These are phyloP conservation scores for Pelobates fuscus DNA, from an alignment of 2,113 vertebrate genomes.

Conservation along the genomic window DNA sequence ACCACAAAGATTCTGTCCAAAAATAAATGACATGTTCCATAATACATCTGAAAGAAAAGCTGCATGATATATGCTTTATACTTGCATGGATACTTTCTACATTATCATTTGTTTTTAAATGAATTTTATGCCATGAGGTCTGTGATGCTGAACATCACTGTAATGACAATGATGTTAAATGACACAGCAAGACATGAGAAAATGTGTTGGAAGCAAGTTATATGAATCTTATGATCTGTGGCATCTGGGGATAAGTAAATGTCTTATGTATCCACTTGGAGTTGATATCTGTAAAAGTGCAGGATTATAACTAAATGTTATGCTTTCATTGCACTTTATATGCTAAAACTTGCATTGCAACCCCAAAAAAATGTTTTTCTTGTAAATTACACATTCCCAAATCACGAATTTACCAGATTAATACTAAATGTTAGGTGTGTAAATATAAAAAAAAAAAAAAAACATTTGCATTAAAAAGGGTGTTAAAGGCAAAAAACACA, in stretches of 20 bases:
- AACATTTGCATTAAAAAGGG: too few species aligned
- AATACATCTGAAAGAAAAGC: background rate
- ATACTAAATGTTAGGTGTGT: too few species aligned
- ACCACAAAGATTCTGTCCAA: background rate
- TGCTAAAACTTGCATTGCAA: too few species aligned
- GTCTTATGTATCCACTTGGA: slow-evolving; percentile 12
- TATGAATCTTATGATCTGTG: slow-evolving; percentile 23
- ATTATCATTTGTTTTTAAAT: slow-evolving; percentile 35
- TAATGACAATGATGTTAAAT: slow-evolving; percentile 33
- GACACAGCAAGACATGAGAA: slow-evolving; percentile 27
- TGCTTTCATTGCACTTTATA: background rate
- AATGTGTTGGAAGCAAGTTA: slow-evolving; percentile 18
- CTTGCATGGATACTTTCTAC: slow-evolving; percentile 4
- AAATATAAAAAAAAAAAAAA: too few species aligned
- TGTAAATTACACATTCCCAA: too few species aligned
- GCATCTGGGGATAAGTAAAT: slow-evolving; percentile 14
- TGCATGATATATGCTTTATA: slow-evolving; percentile 5
- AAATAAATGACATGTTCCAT: slow-evolving; percentile 2
- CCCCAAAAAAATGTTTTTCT: too few species aligned
- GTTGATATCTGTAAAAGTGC: background rate
- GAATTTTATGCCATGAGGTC: slow-evolving; percentile 19
- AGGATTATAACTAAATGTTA: background rate
- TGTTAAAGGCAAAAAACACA: too few species aligned
- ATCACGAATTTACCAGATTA: too few species aligned
- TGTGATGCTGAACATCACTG: slow-evolving; percentile 28